Conservation (phyloP, 2,113 vertebrate genomes). For the Zapus hudsonius region DNA sequence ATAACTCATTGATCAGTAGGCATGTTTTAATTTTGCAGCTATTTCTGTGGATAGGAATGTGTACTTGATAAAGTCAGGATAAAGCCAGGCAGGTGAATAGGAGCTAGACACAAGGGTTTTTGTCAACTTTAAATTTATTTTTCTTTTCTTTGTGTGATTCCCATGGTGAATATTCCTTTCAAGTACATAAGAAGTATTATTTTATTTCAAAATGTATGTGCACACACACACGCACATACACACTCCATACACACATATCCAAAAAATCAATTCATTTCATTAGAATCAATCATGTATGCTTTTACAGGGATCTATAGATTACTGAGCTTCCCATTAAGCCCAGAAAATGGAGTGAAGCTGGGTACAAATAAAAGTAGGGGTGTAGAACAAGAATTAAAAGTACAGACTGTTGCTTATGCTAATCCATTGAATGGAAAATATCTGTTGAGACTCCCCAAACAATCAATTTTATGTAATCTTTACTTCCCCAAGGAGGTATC, state of each 20-base stretch:
- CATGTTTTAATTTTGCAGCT: not conserved
- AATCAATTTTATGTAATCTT: conserved; percentile 50
- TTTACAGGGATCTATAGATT: not conserved
- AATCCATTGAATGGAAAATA: conserved; percentile 50
- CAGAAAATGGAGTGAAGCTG: not conserved
- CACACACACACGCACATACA: not conserved
- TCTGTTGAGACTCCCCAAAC: conserved; percentile 45
- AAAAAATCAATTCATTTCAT: not conserved
- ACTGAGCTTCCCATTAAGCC: not conserved
- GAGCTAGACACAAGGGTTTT: not conserved
- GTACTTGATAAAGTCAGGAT: too few species aligned
- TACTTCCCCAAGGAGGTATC: conserved; percentile 28
- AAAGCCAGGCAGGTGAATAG: not conserved
- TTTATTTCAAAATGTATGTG: not conserved
- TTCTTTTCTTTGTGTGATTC: not conserved
- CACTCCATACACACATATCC: not conserved
- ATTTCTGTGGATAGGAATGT: not conserved
- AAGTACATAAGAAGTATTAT: not conserved
- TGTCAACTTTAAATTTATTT: not conserved
- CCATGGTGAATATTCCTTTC: not conserved
- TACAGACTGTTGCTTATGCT: not conserved
- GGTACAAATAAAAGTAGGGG: not conserved
- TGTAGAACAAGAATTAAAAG: conserved; percentile 11
- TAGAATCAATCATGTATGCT: not conserved
- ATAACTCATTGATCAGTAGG: not conserved